Conservation (phyloP, 2,888 invertebrate species). For the Macrophya annulata region DNA sequence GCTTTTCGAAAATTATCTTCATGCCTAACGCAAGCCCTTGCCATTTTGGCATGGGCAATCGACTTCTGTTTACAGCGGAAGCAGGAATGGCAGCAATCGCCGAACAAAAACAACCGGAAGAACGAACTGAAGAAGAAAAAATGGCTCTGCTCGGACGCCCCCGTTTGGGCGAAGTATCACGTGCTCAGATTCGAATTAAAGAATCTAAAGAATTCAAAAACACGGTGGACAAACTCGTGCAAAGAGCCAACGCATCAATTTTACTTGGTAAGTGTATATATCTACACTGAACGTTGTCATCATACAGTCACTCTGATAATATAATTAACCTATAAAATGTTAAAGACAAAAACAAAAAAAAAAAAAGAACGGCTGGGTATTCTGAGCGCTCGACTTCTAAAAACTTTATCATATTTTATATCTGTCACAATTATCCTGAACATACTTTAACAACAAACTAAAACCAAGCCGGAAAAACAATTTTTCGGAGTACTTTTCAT, state of each 20-base stretch:
- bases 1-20: background rate
- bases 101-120: slow-evolving; percentile 85
- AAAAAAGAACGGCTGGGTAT: background rate
- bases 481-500: no score
- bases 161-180: slow-evolving; percentile 92
- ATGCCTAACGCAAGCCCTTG: slow-evolving; percentile 25
- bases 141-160: slow-evolving; percentile 96
- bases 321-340: no score
- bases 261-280: slow-evolving; percentile 84
- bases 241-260: slow-evolving; percentile 97
- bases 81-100: slow-evolving; percentile 85
- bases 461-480: no score
- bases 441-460: no score
- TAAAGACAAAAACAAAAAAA: background rate
- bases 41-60: slow-evolving; percentile 36
- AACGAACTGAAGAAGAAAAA: slow-evolving; percentile 90
- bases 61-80: slow-evolving; percentile 74
- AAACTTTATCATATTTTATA: background rate
- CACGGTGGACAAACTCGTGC: slow-evolving; percentile 98
- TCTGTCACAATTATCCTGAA: background rate
- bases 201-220: slow-evolving; percentile 99
- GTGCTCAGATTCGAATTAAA: slow-evolving; percentile 94
- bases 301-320: no score
- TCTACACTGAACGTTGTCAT: no score
- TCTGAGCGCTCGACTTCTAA: background rate